Evolutionary conservation across 2,797 vertebrate genomes (phyloP), one percentile per base, ranked within the genome.

Genomic region (Sylvia borin): DNA sequence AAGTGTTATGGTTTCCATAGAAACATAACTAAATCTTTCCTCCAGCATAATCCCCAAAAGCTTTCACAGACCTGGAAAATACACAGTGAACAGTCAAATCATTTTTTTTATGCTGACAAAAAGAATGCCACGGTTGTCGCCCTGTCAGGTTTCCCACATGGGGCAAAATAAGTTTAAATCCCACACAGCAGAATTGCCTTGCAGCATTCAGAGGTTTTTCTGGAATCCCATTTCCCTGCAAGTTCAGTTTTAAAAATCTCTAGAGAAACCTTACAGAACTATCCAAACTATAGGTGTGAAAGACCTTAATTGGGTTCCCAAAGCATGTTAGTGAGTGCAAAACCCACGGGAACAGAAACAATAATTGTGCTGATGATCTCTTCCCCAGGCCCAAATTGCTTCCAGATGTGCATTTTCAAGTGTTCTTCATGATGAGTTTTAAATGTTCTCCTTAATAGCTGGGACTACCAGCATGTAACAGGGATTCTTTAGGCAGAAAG

Each of bases 1-100:
- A 96, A 90, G 94, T 80, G 91, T 95, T 97, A 91, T 24, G 40
- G 97, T 98, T 98, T 93, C 98, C 97, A 98, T 97, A 95, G 97
- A 94, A 98, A 98, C 97, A 67, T 95, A 96, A 96, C 95, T 95
- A 95, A 98, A 96, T 95, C 93, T 92, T 97, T 97, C 92, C 96
- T 98, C 92, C 95, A 91, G 77, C 88, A 95, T 83, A 97, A 97
- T 97, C 95, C 95, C 93, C 45, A 57, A 88, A 96, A 92, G 96
- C 93, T 96, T 97, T 93, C 75, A 87, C 32, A 97, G 94, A 96
- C 78, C 85, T 93, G 82, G 60, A 91, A 96, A 94, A 94, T 95
- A 96, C 76, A 73, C 11, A 10, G 67, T 77, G 90, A 97, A 92
- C 26, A 96, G 93, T 98, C 95, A 97, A 97, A 97, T 80, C 2